Evolutionary conservation across 2,113 vertebrate genomes (phyloP), one percentile per base, ranked within the genome.

Genomic region (Burhinus bistriatus): DNA sequence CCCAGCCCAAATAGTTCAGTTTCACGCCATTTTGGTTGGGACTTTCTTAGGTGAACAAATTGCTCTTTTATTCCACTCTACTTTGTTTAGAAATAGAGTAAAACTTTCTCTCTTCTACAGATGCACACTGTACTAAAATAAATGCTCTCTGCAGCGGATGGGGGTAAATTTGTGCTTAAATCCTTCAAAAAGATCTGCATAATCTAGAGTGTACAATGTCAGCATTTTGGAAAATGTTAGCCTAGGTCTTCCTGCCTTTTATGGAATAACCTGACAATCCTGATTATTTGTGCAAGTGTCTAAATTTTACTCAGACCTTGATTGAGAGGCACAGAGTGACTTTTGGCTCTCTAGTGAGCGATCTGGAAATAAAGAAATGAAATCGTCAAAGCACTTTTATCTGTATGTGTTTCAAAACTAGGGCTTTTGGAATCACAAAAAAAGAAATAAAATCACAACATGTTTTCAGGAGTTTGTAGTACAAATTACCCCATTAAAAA

Each of bases 401-500:
- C 87, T 85, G 20, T 5, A 2, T 47, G 18, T 11, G 49, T 61
- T 94, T 87, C 75, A 59, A 79, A 96, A 72, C 30, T 9, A 20
- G 52, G 20, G 83, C 81, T 97, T 77, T 77, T 87, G 75, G 89
- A 97, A 75, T 45, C 34, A 15, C 65, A 27, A 29, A 38, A 16
- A n/a, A 59, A 66, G 51, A 71, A 81, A 49, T 19, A 65, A 75
- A 83, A 87, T 75, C 59, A 87, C 71, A 94, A 92, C 61, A 7
- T 38, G 12, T 70, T 97, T 97, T 85, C 40, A 32, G 80, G 83
- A 91, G 72, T 89, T 91, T 95, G 80, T 95, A 95, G 86, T 92
- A 97, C 96, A 95, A 97, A 97, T 94, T 91, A 83, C 81, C 34
- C 81, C 49, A 51, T 91, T 97, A 66, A 95, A 95, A 95, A 90